Evolutionary conservation across 2,888 invertebrate genomes (phyloP).

Genomic region (Nomada goodeniana): DNA sequence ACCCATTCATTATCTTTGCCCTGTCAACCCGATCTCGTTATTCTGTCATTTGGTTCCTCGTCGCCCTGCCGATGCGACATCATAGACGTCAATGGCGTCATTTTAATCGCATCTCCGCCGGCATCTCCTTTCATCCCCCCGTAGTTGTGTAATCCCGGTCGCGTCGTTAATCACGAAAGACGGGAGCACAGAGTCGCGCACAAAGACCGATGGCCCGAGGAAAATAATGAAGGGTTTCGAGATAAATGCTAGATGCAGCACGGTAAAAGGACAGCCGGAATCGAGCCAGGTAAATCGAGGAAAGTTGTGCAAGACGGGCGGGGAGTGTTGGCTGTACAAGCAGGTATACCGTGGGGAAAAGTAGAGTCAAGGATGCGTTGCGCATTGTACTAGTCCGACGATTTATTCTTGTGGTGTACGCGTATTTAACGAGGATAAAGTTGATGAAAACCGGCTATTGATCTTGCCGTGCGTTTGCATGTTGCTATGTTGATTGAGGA

Average conservation of each 20-base stretch:
- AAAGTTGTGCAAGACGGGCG: too few species aligned
- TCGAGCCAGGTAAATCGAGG: neutral
- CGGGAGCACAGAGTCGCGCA: conserved; percentile 24
- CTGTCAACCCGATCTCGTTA: conserved; percentile 37
- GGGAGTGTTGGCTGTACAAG: neutral
- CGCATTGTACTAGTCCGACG: too few species aligned
- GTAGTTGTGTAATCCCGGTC: conserved; percentile 14
- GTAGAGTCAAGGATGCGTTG: too few species aligned
- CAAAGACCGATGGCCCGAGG: conserved; percentile 18
- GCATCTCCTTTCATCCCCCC: conserved; percentile 29
- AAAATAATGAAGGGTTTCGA: conserved; percentile 24
- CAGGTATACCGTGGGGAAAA: neutral
- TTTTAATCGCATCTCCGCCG: conserved; percentile 46
- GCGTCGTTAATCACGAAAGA: conserved; percentile 43
- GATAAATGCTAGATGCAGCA: conserved; percentile 47
- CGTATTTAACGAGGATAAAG: too few species aligned
- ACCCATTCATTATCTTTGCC: conserved; percentile 40
- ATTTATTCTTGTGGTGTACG: too few species aligned
- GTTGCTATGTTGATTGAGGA: too few species aligned
- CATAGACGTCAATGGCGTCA: conserved; percentile 55
- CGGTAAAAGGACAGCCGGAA: neutral
- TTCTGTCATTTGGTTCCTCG: conserved; percentile 22
- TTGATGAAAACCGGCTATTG: too few species aligned
- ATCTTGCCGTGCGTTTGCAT: too few species aligned
- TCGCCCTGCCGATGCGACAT: conserved; percentile 49